phyloP scores from a whole-genome alignment of 1,140 invertebrate genomes.

The Phenacoccus solenopsis region DNA sequence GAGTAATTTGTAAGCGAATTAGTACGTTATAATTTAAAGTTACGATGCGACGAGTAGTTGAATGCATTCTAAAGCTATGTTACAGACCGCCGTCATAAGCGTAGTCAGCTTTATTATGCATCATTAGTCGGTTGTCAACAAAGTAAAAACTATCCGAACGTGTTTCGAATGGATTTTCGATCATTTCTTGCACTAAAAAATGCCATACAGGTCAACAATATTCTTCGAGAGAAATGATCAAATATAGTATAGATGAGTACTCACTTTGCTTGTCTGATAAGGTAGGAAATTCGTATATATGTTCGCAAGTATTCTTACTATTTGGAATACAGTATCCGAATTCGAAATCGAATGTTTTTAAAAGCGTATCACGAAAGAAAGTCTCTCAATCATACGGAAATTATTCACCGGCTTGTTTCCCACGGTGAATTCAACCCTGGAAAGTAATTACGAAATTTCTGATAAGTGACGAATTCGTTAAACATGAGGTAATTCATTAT shows the following conservation, averaged over 20 bases:
- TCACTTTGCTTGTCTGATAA: constrained; percentile 75
- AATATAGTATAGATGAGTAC: constrained; percentile 27
- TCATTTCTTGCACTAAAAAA: constrained; percentile 87
- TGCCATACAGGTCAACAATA: constrained; percentile 18
- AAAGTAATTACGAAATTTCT: constrained; percentile 30
- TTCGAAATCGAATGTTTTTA: constrained; percentile 99
- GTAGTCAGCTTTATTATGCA: constrained; percentile 99
- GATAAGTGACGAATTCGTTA: constrained; percentile 9
- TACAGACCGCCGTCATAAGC: constrained; percentile 59
- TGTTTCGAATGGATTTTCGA: constrained; percentile 88
- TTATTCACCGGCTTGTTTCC: constrained; percentile 82
- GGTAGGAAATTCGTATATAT: constrained; percentile 96
- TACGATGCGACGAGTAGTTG: too few species aligned
- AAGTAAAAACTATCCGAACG: constrained; percentile 98
- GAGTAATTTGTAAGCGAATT: too few species aligned
- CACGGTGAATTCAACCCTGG: constrained; percentile 90
- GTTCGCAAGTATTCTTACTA: constrained; percentile 94
- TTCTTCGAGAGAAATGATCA: background rate
- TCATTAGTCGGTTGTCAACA: constrained; percentile 89
- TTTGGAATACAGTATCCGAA: constrained; percentile 99
- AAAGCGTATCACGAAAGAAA: constrained; percentile 82
- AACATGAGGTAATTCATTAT: constrained; percentile 19
- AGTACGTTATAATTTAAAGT: too few species aligned
- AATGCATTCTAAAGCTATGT: too few species aligned
- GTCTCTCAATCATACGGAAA: constrained; percentile 96